Conservation (phyloP, 2,888 invertebrate species). For the Apoderus coryli region DNA sequence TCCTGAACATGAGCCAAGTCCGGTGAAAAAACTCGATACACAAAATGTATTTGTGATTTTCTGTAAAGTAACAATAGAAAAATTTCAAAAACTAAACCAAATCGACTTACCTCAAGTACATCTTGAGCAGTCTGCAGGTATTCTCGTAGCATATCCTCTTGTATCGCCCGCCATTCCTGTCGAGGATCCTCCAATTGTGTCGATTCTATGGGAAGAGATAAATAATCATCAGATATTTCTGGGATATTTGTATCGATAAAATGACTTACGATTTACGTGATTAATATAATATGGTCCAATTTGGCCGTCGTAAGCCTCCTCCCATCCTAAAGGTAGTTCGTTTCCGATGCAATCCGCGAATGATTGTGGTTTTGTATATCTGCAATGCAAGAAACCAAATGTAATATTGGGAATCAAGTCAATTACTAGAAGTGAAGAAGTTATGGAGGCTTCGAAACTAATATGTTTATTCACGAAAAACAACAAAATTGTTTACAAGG, state of each 20-base stretch:
- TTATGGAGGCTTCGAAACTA: no score
- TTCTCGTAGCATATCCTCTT: slow-evolving; percentile 93
- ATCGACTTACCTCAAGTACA: slow-evolving; percentile 65
- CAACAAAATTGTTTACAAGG: no score
- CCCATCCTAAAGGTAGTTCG: slow-evolving; percentile 95
- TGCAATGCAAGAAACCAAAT: no score
- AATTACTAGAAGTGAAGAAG: no score
- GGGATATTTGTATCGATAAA: background rate
- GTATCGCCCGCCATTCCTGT: slow-evolving; percentile 90
- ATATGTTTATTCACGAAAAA: no score
- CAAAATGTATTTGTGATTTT: no score
- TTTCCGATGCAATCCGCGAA: slow-evolving; percentile 97
- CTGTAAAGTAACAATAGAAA: no score
- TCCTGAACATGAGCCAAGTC: no score
- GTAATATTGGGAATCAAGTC: no score
- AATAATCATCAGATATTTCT: slow-evolving; percentile 12
- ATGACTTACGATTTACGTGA: slow-evolving; percentile 82
- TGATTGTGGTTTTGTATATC: slow-evolving; percentile 90
- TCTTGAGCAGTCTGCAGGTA: slow-evolving; percentile 93
- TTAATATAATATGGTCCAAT: slow-evolving; percentile 95
- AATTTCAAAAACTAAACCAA: no score
- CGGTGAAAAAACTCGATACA: no score
- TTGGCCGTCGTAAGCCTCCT: slow-evolving; percentile 86
- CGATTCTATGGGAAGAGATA: slow-evolving; percentile 74
- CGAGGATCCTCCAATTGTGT: slow-evolving; percentile 95